These are phyloP conservation scores for Entelurus aequoreus DNA, from an alignment of 2,113 vertebrate genomes.

Conservation along the genomic window DNA sequence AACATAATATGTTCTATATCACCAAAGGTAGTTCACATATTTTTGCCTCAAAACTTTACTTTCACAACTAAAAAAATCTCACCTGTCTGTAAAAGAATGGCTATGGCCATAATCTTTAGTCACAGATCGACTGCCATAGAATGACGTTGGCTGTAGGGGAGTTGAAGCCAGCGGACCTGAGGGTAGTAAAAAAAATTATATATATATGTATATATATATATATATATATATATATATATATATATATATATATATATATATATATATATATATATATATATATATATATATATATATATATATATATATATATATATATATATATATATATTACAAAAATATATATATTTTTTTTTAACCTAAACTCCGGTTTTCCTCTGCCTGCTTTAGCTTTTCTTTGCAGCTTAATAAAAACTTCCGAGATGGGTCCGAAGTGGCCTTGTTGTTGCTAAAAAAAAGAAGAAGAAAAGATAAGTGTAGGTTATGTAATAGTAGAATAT, in stretches of 20 bases:
- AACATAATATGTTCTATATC: too few species aligned
- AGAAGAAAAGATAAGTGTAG: too few species aligned
- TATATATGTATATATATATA: neutral
- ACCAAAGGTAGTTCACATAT: neutral
- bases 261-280: too few species aligned
- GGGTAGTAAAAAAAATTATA: constrained; percentile 1
- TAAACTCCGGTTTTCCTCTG: constrained; percentile 83
- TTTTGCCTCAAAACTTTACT: neutral
- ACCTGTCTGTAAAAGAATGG: constrained; percentile 86
- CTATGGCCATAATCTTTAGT: constrained; percentile 83
- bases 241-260: too few species aligned
- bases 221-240: too few species aligned
- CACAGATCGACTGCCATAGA: constrained; percentile 82
- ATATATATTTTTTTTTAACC: constrained; percentile 61
- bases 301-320: too few species aligned
- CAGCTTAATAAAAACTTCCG: constrained; percentile 86
- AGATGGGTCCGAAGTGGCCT: constrained; percentile 82
- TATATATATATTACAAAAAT: too few species aligned
- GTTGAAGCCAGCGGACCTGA: constrained; percentile 76
- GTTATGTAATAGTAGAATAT: too few species aligned
- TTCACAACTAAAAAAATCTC: constrained; percentile 12
- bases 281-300: too few species aligned
- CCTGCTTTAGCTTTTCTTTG: constrained; percentile 90
- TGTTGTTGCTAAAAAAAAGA: constrained; percentile 84
- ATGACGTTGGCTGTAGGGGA: constrained; percentile 88